Percentiles rank a stretch among this genome's conserved stretches.
These are phyloP conservation scores for Prionace glauca DNA, from an alignment of 2,797 vertebrate species.

Conservation along the genomic window DNA sequence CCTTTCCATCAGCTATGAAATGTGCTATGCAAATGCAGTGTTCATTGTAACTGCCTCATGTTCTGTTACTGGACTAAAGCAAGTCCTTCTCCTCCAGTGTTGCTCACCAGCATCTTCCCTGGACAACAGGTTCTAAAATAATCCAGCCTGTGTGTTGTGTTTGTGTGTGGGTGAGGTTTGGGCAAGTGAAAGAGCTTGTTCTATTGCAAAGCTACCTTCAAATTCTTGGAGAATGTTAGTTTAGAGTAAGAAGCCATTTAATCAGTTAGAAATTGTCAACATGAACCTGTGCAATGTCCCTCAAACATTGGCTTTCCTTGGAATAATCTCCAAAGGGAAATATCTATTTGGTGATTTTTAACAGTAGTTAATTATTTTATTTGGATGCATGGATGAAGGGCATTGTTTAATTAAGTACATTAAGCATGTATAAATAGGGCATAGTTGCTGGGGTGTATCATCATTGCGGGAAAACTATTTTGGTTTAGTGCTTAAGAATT, in stretches of 20 bases:
- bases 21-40: background rate
- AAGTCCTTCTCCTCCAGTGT: background rate
- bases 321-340: background rate
- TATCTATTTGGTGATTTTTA: background rate
- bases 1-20: background rate
- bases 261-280: background rate
- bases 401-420: too few species aligned
- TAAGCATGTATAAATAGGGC: too few species aligned
- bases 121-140: background rate
- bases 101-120: background rate
- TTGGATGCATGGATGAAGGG: too few species aligned
- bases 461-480: too few species aligned
- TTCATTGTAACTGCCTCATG: background rate
- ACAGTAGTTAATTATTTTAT: too few species aligned
- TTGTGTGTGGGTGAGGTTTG: background rate
- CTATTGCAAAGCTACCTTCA: too few species aligned
- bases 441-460: too few species aligned
- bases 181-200: background rate
- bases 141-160: background rate
- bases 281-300: background rate
- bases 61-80: background rate
- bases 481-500: too few species aligned
- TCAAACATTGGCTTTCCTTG: background rate
- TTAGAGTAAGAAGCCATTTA: background rate
- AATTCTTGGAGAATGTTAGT: background rate